Percentiles rank a stretch among this genome's conserved stretches.
Evolutionary conservation across 2,888 invertebrate species (phyloP).

Genomic region (Monochamus alternatus): DNA sequence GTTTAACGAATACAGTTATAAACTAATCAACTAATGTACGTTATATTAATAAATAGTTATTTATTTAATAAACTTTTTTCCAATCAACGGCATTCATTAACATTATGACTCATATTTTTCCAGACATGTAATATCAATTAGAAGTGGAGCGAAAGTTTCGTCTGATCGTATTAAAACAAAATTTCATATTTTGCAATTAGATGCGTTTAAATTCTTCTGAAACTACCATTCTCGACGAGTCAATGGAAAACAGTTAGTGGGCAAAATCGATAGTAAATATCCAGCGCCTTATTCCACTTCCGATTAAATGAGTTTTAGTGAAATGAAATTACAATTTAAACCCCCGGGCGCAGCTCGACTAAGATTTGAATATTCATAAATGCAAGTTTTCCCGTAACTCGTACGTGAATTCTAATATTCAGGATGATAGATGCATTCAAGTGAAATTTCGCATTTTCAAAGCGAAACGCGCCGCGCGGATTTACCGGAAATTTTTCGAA

Average conservation of each 20-base stretch:
- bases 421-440: slow-evolving; percentile 55
- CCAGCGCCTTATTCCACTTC: slow-evolving; percentile 55
- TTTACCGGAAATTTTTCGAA: not conserved
- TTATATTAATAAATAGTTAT: too few species aligned
- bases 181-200: too few species aligned
- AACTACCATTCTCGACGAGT: not conserved
- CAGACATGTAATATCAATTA: too few species aligned
- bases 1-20: too few species aligned
- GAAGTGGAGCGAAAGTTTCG: too few species aligned
- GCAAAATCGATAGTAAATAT: slow-evolving; percentile 44
- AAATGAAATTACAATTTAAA: slow-evolving; percentile 62
- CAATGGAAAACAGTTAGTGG: not conserved
- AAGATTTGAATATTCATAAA: slow-evolving; percentile 60
- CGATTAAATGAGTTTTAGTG: slow-evolving; percentile 59
- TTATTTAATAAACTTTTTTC: too few species aligned
- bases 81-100: too few species aligned
- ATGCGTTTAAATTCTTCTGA: too few species aligned
- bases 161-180: too few species aligned
- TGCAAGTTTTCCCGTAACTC: slow-evolving; percentile 56
- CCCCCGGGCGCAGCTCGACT: slow-evolving; percentile 55
- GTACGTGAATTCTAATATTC: slow-evolving; percentile 54
- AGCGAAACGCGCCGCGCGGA: not conserved
- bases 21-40: too few species aligned
- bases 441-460: slow-evolving; percentile 28
- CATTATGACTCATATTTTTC: too few species aligned